Conservation (phyloP, 2,113 vertebrate species). For the Xyrauchen texanus region DNA sequence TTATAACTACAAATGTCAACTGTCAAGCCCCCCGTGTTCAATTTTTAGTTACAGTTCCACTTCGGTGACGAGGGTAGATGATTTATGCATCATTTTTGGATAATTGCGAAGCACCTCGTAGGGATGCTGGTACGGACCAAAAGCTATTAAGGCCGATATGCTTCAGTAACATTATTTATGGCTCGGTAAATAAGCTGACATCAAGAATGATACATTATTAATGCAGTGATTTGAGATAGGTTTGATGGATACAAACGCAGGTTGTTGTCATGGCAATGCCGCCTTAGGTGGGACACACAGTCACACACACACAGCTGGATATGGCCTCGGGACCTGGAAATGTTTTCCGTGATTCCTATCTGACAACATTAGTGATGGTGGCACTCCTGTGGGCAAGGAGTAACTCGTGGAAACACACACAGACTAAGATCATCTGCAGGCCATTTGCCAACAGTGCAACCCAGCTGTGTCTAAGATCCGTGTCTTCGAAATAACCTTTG, state of each 20-base stretch:
- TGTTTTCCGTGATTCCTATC: neutral
- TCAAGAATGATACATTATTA: constrained; percentile 64
- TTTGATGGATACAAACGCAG: constrained; percentile 54
- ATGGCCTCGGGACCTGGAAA: constrained; percentile 11
- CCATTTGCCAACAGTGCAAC: constrained; percentile 2
- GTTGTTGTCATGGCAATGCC: constrained; percentile 62
- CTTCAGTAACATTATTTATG: constrained; percentile 61
- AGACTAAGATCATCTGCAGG: constrained; percentile 10
- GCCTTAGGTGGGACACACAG: neutral
- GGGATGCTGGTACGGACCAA: constrained; percentile 53
- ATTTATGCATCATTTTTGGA: constrained; percentile 74
- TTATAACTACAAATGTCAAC: constrained; percentile 73
- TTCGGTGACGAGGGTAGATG: constrained; percentile 55
- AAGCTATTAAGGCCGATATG: constrained; percentile 62
- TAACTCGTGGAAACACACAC: constrained; percentile 37
- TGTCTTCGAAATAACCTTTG: constrained; percentile 3
- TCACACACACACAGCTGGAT: constrained; percentile 7
- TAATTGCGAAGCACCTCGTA: constrained; percentile 63
- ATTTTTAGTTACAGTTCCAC: constrained; percentile 58
- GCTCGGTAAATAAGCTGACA: constrained; percentile 65
- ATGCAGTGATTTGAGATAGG: constrained; percentile 53
- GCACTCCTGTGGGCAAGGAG: constrained; percentile 16
- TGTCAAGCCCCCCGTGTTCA: constrained; percentile 68
- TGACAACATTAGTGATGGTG: constrained; percentile 13
- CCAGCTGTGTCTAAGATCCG: constrained; percentile 39